phyloP scores from a whole-genome alignment of 1,140 invertebrate species.

The Tribolium castaneum region DNA sequence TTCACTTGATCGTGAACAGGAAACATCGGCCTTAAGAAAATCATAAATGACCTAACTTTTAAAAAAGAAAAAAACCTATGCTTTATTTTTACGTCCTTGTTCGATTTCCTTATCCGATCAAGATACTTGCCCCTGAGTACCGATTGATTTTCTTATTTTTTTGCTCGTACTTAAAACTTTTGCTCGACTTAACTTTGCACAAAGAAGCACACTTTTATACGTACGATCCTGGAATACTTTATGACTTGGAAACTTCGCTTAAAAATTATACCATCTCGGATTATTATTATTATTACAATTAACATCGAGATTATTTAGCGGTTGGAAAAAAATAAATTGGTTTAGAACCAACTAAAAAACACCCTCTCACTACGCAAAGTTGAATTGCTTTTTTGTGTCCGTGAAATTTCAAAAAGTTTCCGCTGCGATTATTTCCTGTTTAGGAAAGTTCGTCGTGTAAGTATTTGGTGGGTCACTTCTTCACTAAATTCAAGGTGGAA shows the following conservation, averaged over 20 bases:
- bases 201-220: conserved; percentile 6
- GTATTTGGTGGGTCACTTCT: not conserved
- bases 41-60: not conserved
- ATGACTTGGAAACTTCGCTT: not conserved
- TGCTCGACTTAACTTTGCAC: not conserved
- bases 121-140: not conserved
- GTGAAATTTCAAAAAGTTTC: not conserved
- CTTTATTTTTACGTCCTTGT: not conserved
- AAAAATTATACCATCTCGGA: not conserved
- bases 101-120: not conserved
- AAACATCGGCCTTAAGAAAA: conserved; percentile 12
- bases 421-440: too few species aligned
- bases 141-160: conserved; percentile 7
- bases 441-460: not conserved
- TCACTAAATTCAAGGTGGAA: not conserved
- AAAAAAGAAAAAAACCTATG: not conserved
- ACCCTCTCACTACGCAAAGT: not conserved
- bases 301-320: not conserved
- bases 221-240: conserved; percentile 1
- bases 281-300: conserved; percentile 7
- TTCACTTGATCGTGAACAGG: conserved; percentile 14
- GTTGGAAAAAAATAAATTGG: not conserved
- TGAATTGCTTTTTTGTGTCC: conserved; percentile 14
- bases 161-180: conserved; percentile 3
- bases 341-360: not conserved